These are phyloP conservation scores for Cerastis leucographa DNA, from an alignment of 2,888 invertebrate species.

Conservation along the genomic window DNA sequence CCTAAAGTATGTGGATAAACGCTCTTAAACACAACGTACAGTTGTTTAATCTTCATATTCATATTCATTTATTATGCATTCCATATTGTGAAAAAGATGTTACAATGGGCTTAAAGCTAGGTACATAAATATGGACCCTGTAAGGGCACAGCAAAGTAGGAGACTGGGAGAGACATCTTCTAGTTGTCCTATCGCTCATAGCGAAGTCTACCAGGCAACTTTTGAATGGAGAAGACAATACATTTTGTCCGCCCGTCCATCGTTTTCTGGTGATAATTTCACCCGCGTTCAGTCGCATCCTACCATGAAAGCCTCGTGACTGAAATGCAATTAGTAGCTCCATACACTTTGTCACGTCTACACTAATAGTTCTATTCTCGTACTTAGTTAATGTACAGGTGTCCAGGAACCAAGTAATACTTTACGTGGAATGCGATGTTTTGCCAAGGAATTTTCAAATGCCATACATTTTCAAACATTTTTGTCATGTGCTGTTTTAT, in stretches of 20 bases:
- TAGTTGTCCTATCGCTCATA: background rate
- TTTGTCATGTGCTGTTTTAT: background rate
- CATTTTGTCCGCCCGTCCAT: background rate
- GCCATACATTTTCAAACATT: background rate
- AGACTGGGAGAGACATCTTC: too few relatives aligned
- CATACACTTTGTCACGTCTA: slow-evolving; percentile 52
- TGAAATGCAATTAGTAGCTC: slow-evolving; percentile 79
- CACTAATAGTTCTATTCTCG: slow-evolving; percentile 60
- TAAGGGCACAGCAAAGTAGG: too few relatives aligned
- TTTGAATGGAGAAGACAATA: background rate
- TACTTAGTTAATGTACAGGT: slow-evolving; percentile 57
- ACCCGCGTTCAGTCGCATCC: slow-evolving; percentile 97
- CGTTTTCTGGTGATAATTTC: background rate
- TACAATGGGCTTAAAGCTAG: too few relatives aligned
- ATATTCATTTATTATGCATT: too few relatives aligned
- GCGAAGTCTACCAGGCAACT: background rate
- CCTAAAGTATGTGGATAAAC: too few relatives aligned
- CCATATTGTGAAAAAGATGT: too few relatives aligned
- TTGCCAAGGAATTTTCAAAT: slow-evolving; percentile 21
- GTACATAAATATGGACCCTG: too few relatives aligned
- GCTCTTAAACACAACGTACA: background rate
- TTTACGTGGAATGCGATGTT: slow-evolving; percentile 41
- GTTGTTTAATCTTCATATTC: background rate
- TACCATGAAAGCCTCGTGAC: slow-evolving; percentile 98
- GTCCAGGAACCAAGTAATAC: slow-evolving; percentile 23